Percentiles rank a stretch among this genome's conserved stretches.
Evolutionary conservation across 2,113 vertebrate genomes (phyloP).

Genomic region (Leiothrix lutea): DNA sequence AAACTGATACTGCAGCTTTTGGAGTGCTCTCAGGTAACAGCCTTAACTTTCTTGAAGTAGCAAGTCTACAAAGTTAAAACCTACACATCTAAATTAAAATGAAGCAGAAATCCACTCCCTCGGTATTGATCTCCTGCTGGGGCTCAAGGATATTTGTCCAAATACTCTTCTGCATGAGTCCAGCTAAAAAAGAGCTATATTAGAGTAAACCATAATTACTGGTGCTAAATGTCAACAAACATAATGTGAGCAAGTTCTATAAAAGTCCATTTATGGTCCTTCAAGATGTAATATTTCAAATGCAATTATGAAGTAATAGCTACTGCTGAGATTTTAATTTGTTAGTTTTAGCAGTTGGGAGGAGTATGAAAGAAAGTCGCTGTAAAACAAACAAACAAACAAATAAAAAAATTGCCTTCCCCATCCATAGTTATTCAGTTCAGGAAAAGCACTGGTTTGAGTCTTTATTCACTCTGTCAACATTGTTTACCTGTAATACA

Average conservation of each 20-base stretch:
- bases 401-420: not conserved
- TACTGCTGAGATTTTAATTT: not conserved
- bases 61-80: not conserved
- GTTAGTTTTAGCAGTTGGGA: not conserved
- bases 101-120: not conserved
- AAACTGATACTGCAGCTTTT: not conserved
- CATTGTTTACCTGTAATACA: not conserved
- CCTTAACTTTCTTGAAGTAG: not conserved
- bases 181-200: not conserved
- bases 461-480: not conserved
- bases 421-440: not conserved
- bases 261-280: not conserved
- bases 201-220: not conserved
- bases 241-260: not conserved
- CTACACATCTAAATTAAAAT: not conserved
- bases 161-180: not conserved
- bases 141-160: not conserved
- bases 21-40: not conserved
- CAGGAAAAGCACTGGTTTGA: not conserved
- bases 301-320: not conserved
- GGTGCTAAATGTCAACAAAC: not conserved
- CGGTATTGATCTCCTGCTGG: not conserved
- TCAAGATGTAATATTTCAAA: not conserved
- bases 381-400: not conserved
- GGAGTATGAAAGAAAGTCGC: not conserved